These are phyloP conservation scores for Zaprionus vittiger DNA, from an alignment of 1,140 invertebrate genomes.

Conservation along the genomic window DNA sequence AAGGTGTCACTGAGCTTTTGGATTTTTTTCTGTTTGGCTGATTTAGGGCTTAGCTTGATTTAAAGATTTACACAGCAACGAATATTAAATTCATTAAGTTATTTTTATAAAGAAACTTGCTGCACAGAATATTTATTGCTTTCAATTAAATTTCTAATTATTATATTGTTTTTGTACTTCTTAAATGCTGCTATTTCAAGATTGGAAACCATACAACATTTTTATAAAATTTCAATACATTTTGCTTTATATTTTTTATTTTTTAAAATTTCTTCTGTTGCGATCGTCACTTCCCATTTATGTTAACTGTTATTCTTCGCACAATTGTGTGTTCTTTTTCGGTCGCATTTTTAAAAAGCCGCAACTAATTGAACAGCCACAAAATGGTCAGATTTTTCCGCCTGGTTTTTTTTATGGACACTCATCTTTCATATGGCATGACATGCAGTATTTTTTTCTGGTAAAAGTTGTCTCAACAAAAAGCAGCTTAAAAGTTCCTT, in stretches of 20 bases:
- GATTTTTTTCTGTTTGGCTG: background rate
- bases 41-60: slow-evolving; percentile 5
- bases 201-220: too few relatives aligned
- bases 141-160: background rate
- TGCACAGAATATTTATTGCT: background rate
- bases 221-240: too few relatives aligned
- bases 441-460: slow-evolving; percentile 55
- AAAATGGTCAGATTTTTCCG: slow-evolving; percentile 58
- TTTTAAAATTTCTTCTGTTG: background rate
- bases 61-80: background rate
- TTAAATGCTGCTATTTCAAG: too few relatives aligned
- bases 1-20: slow-evolving; percentile 39
- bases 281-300: background rate
- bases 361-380: slow-evolving; percentile 43
- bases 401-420: slow-evolving; percentile 29
- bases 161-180: too few relatives aligned
- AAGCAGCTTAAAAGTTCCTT: slow-evolving; percentile 76
- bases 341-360: slow-evolving; percentile 37
- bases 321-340: slow-evolving; percentile 26
- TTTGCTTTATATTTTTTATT: too few relatives aligned
- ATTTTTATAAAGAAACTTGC: background rate
- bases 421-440: slow-evolving; percentile 69
- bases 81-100: background rate
- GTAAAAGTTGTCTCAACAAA: slow-evolving; percentile 61
- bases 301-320: slow-evolving; percentile 22